These are phyloP conservation scores for Lasiommata megera DNA, from an alignment of 2,888 invertebrate genomes.

Conservation along the genomic window DNA sequence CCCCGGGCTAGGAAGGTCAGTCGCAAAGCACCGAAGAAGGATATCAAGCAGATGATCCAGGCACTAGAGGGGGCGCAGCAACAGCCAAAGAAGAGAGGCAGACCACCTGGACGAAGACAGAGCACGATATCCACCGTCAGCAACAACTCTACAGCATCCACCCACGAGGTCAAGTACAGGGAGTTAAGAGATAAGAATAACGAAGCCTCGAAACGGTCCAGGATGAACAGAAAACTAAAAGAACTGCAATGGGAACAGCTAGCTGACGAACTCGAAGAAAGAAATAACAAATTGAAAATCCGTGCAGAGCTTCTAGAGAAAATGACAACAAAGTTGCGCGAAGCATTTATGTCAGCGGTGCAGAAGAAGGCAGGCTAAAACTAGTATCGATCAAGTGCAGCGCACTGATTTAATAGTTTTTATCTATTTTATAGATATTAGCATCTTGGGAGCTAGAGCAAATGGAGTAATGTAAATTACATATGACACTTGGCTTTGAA, in stretches of 20 bases:
- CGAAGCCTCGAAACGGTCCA: conserved; percentile 87
- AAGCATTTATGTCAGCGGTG: conserved; percentile 84
- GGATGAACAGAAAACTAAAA: conserved; percentile 85
- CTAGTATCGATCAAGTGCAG: conserved; percentile 14
- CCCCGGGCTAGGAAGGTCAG: conserved; percentile 56
- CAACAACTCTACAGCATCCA: conserved; percentile 65
- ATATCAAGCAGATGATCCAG: conserved; percentile 68
- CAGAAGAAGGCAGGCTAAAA: conserved; percentile 63
- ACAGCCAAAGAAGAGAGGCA: conserved; percentile 69
- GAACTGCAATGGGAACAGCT: conserved; percentile 77
- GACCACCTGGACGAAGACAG: conserved; percentile 78
- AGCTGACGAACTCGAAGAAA: conserved; percentile 80
- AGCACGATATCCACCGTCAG: conserved; percentile 69
- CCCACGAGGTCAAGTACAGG: conserved; percentile 81
- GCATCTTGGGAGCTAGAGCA: conserved; percentile 25
- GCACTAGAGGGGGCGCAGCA: conserved; percentile 65
- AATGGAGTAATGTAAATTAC: conserved; percentile 8
- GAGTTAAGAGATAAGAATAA: conserved; percentile 89
- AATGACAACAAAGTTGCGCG: conserved; percentile 84
- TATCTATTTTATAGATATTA: conserved; percentile 45
- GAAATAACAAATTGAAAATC: conserved; percentile 83
- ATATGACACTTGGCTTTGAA: not conserved
- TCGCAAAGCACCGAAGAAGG: conserved; percentile 58
- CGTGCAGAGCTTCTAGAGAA: conserved; percentile 85
- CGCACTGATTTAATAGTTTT: conserved; percentile 29